A percentile compares a stretch with the other conserved stretches of the same genome.
Evolutionary conservation across 2,113 vertebrate species (phyloP).

Genomic region (Eulemur macaco): DNA sequence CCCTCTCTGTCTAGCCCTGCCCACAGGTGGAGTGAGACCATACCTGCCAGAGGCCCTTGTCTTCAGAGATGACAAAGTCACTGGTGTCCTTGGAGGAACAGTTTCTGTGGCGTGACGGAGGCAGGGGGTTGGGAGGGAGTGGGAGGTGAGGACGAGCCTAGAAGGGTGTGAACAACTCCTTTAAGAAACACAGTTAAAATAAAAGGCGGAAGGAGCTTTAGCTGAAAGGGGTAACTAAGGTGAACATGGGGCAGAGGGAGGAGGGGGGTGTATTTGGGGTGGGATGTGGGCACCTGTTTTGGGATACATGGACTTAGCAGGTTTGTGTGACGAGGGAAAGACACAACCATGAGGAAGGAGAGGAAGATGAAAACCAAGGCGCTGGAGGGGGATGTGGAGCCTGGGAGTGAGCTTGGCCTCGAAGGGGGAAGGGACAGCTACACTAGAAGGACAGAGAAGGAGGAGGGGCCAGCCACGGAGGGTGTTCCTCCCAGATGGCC

Average conservation of each 20-base stretch:
- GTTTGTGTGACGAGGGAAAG: not conserved
- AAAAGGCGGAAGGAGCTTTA: not conserved
- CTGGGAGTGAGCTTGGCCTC: not conserved
- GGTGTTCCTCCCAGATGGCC: not conserved
- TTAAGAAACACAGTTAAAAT: not conserved
- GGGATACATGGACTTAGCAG: not conserved
- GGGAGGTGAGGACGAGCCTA: not conserved
- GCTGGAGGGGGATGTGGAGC: not conserved
- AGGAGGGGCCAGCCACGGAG: not conserved
- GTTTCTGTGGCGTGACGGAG: not conserved
- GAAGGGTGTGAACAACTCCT: not conserved
- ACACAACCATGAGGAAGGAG: no score
- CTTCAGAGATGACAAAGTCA: not conserved
- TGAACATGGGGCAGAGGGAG: not conserved
- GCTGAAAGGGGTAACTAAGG: not conserved
- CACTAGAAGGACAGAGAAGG: not conserved
- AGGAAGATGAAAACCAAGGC: not conserved
- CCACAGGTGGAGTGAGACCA: not conserved
- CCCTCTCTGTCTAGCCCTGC: not conserved
- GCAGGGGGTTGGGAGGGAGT: not conserved
- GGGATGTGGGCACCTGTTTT: not conserved
- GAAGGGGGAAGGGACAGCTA: not conserved
- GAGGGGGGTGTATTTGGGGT: not conserved
- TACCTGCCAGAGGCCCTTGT: not conserved
- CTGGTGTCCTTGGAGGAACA: constrained; percentile 11